Percentiles rank a stretch among this genome's conserved stretches.
Conservation (phyloP, 2,797 vertebrate genomes). For the Hoplostethus atlanticus region DNA sequence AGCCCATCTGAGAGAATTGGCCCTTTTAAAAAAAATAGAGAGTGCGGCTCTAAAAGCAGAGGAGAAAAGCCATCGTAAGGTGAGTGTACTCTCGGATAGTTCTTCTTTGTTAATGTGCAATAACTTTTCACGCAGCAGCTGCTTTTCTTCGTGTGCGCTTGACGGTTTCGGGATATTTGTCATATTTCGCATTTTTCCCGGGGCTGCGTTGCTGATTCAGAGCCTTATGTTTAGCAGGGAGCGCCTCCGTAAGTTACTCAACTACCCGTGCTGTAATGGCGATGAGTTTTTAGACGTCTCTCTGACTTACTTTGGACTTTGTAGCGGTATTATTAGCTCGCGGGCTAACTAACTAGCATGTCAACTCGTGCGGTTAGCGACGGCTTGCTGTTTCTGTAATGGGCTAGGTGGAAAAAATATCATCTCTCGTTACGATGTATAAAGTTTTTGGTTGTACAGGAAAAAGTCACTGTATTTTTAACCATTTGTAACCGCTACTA, state of each 20-base stretch:
- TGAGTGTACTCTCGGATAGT: slow-evolving; percentile 74
- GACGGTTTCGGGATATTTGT: slow-evolving; percentile 86
- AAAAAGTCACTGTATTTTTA: neutral
- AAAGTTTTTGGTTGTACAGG: neutral
- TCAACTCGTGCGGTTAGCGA: slow-evolving; percentile 57
- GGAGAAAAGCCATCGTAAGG: slow-evolving; percentile 72
- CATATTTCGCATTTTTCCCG: slow-evolving; percentile 83
- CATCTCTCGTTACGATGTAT: neutral
- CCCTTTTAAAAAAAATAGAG: neutral
- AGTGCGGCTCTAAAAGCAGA: slow-evolving; percentile 33
- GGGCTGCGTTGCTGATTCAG: slow-evolving; percentile 59
- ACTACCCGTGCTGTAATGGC: neutral
- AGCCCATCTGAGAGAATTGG: neutral
- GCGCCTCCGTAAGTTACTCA: neutral
- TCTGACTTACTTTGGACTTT: slow-evolving; percentile 65
- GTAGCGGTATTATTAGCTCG: slow-evolving; percentile 76
- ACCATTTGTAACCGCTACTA: neutral
- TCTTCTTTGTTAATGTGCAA: slow-evolving; percentile 80
- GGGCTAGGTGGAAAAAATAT: neutral
- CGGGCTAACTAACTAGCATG: slow-evolving; percentile 76
- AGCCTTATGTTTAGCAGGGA: slow-evolving; percentile 15
- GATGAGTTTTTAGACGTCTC: slow-evolving; percentile 27
- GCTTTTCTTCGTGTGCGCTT: slow-evolving; percentile 65
- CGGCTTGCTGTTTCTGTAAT: neutral
- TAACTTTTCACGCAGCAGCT: slow-evolving; percentile 76